Base-by-base conservation (phyloP, 2,797 vertebrate genomes). In the Poecilia wingei region DNA sequence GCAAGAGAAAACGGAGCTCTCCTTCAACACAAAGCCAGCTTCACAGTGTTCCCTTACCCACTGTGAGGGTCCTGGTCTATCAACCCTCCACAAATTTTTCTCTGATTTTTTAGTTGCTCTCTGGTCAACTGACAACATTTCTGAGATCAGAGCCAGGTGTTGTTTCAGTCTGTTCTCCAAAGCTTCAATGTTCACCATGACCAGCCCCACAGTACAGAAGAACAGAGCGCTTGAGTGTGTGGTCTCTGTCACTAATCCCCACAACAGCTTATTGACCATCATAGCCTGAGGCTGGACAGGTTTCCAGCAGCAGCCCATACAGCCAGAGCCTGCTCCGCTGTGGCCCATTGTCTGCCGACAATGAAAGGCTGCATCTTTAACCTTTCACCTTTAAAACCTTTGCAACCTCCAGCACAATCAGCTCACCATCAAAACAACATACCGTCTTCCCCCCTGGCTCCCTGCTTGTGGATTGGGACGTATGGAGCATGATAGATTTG, bases 281-380 rank as follows among this genome's bases (percentile, higher is more conserved):
- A 89, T 82, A 55, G 91, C 92, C 91, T 20, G 89, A 81, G 92
- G 91, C 87, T 75, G 84, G 74, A 82, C 72, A 84, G 89, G 77
- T 81, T 88, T 91, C 84, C 33, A 87, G 82, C 82, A 64, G 81
- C 73, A 84, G 82, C 88, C 83, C 83, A 88, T 87, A 73, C 86
- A 86, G 82, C 88, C 51, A 46, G 82, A 85, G 90, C 86, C 88
- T 86, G 84, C 86, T 83, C 82, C 39, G 76, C 86, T 79, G 79
- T 47, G 89, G 82, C 84, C 90, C 83, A 91, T 89, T 93, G 91
- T 94, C 86, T 92, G 85, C 78, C 85, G 91, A 94, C 91, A 94
- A 94, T 93, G 90, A 90, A 81, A 92, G 87, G 87, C 84, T 75
- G 84, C 89, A 94, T 94, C 92, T 95, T 95, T 94, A 93, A 96